These are phyloP conservation scores for Cepphus grylle DNA, from an alignment of 2,113 vertebrate genomes.

Conservation along the genomic window DNA sequence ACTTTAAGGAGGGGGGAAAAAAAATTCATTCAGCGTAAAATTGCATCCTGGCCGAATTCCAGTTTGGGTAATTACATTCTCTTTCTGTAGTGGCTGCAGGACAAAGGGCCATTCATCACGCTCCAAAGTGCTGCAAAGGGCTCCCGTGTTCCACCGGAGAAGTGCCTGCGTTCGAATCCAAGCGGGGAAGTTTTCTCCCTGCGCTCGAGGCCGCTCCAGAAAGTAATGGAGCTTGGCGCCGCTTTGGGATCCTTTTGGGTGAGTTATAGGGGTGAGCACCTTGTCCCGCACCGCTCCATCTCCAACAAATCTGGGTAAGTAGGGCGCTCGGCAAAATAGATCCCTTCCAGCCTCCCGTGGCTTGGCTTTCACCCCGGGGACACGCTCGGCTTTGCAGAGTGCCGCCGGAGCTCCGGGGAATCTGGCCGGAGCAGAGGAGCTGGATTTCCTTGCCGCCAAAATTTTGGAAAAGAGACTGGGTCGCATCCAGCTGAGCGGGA, in stretches of 20 bases:
- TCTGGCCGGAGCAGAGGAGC: neutral
- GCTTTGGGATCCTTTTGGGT: conserved; percentile 39
- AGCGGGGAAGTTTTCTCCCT: conserved; percentile 6
- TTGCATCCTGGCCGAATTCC: conserved; percentile 49
- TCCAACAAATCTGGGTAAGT: conserved; percentile 40
- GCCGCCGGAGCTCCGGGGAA: neutral
- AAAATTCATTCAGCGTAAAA: conserved; percentile 45
- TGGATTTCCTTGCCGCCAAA: neutral
- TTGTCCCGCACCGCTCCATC: neutral
- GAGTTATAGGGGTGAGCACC: neutral
- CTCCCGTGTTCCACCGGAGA: neutral
- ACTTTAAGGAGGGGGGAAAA: neutral
- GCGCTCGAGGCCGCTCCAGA: neutral
- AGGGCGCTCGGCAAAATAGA: neutral
- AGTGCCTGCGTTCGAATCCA: neutral
- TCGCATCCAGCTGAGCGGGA: neutral
- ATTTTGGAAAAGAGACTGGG: neutral
- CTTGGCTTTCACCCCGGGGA: neutral
- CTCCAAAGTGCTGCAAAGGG: conserved; percentile 52
- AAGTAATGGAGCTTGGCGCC: conserved; percentile 12
- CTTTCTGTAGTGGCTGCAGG: conserved; percentile 52
- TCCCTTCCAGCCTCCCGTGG: neutral
- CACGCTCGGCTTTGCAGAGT: neutral
- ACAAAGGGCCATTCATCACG: conserved; percentile 61
- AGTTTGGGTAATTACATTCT: conserved; percentile 58